phyloP scores from a whole-genome alignment of 2,113 vertebrate species.

The Engraulis encrasicolus region DNA sequence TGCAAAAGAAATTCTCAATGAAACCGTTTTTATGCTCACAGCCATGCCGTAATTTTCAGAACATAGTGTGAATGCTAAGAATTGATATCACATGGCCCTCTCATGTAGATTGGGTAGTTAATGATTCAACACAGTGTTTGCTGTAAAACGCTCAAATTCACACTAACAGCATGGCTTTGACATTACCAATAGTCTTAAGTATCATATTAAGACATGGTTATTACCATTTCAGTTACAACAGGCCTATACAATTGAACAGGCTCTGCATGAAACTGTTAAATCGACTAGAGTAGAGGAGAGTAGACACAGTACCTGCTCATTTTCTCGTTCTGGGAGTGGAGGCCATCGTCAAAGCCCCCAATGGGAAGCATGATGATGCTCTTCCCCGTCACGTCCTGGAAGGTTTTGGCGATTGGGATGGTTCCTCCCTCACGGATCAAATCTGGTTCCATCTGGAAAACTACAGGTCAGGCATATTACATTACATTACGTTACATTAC shows the following conservation, averaged over 20 bases:
- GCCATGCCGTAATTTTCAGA: neutral
- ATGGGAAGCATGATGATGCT: conserved; percentile 81
- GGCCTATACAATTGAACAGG: no score
- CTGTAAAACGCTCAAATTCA: no score
- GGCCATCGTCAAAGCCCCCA: conserved; percentile 77
- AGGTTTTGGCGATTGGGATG: conserved; percentile 75
- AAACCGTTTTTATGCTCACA: neutral
- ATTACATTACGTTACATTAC: no score
- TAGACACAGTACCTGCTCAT: conserved; percentile 81
- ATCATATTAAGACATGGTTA: no score
- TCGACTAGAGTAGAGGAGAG: neutral
- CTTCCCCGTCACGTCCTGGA: conserved; percentile 75
- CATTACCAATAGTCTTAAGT: no score
- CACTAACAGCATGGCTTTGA: no score
- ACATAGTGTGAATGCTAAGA: neutral
- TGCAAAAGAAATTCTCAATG: conserved; percentile 40
- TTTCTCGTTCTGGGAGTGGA: conserved; percentile 83
- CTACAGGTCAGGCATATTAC: no score
- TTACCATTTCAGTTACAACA: no score
- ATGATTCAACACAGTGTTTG: no score
- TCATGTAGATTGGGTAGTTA: no score
- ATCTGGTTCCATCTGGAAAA: conserved; percentile 73
- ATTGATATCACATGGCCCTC: neutral
- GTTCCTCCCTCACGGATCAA: conserved; percentile 80
- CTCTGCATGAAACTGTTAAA: no score